Evolutionary conservation across 2,888 invertebrate species (phyloP).

Genomic region (Trilocha varians): DNA sequence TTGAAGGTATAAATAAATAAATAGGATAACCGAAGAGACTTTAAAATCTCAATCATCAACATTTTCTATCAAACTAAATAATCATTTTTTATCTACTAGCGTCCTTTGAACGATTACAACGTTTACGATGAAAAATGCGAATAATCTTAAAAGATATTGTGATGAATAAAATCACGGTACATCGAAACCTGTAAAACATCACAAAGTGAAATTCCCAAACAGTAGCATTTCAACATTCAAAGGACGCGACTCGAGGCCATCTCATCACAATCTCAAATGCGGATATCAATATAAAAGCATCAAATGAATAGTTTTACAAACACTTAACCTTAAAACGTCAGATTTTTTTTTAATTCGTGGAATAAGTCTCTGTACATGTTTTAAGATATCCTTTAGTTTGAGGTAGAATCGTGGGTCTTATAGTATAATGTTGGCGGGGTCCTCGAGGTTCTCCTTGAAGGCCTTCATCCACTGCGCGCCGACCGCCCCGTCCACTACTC

Average conservation of each 20-base stretch:
- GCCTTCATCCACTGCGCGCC: conserved; percentile 96
- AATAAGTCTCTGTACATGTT: not conserved
- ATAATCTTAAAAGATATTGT: not conserved
- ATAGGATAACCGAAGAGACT: not conserved
- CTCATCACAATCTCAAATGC: conserved; percentile 29
- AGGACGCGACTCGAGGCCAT: not conserved
- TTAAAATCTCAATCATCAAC: not conserved
- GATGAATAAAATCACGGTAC: not conserved
- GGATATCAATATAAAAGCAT: conserved; percentile 18
- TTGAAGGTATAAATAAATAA: not conserved
- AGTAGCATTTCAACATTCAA: not conserved
- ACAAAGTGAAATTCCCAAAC: no score
- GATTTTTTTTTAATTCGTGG: not conserved
- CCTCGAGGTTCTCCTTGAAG: conserved; percentile 90
- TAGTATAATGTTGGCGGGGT: conserved; percentile 94
- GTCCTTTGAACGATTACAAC: not conserved
- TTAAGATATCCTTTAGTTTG: not conserved
- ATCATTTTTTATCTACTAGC: not conserved
- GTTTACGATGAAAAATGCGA: not conserved
- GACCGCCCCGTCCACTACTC: conserved; percentile 98
- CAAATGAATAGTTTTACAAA: conserved; percentile 12
- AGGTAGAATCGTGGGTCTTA: conserved; percentile 53
- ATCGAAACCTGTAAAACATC: no score
- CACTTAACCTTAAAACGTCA: conserved; percentile 12
- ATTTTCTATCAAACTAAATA: no score